A percentile compares a stretch with the other conserved stretches of the same genome.
phyloP scores from a whole-genome alignment of 2,888 invertebrate genomes.

The Melinopterus prodromus region DNA sequence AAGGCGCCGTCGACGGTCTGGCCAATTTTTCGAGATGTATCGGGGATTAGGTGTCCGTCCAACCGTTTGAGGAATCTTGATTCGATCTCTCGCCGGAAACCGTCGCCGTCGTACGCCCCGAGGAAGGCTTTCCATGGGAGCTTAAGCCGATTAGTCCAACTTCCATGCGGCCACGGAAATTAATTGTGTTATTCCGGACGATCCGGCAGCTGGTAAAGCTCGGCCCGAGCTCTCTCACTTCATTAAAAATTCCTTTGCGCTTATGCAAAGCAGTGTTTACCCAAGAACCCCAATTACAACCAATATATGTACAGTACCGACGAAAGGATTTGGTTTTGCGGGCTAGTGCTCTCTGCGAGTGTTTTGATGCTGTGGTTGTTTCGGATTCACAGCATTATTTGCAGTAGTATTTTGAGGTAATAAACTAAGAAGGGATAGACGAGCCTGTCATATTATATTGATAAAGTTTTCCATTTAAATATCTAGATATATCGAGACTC shows the following conservation, averaged over 20 bases:
- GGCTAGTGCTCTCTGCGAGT: no score
- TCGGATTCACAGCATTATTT: no score
- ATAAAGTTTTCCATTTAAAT: no score
- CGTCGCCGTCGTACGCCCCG: background rate
- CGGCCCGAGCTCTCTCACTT: background rate
- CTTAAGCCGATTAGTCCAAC: constrained; percentile 4
- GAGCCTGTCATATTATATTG: no score
- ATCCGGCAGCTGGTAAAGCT: background rate
- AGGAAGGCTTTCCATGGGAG: background rate
- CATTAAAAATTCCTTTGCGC: constrained; percentile 4
- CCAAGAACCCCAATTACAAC: constrained; percentile 4
- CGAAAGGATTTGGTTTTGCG: background rate
- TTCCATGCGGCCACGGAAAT: background rate
- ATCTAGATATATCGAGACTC: no score
- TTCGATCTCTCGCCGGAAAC: background rate
- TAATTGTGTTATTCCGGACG: background rate
- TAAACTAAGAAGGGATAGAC: no score
- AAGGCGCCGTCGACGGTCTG: background rate
- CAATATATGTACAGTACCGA: background rate
- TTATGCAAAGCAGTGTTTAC: background rate
- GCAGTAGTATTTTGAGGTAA: no score
- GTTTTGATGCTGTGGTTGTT: no score
- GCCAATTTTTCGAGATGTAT: constrained; percentile 4
- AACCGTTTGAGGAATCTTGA: background rate
- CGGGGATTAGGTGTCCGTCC: background rate